Evolutionary conservation across 2,113 vertebrate species (phyloP), one percentile per base, ranked within the genome.

Genomic region (Patagioenas fasciata): DNA sequence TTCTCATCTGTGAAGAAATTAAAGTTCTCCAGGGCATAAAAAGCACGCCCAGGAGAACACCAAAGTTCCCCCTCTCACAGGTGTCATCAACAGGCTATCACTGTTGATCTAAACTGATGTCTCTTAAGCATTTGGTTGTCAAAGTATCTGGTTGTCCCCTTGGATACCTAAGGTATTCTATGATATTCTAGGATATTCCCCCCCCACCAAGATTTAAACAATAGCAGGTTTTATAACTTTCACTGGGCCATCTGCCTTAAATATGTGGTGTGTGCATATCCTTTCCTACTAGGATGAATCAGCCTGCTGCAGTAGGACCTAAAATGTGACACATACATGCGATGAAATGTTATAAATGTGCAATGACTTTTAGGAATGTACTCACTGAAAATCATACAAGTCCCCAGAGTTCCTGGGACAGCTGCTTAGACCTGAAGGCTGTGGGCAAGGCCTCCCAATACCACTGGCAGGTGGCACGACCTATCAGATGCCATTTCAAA

Each of bases 231-330:
- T 85, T 80, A 13, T 54, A 82, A 69, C 57, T 93, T 89, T 51
- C 62, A 42, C 67, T 53, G 40, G 69, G 42, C 67, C 69, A 88
- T 92, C 87, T 87, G 78, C 78, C 65, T 80, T 53, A 60, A 71
- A 69, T 53, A 72, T 69, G 44, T 3, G 3, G 11, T 28, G 9
- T 66, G 32, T 61, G 29, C 20, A 26, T 69, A 91, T 85, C 58
- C 66, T 91, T 89, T 94, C 85, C 78, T 54, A 42, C 50, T 47
- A 89, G 47, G 78, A 95, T 93, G 89, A 93, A 89, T 95, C 89
- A 94, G 66, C 26, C 40, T 73, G 28, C 80, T 84, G 60, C 82
- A 92, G 47, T 10, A 91, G 62, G 56, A 88, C 57, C 36, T 62
- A 58, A 91, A 92, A 74, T 86, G 78, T 47, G 81, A 91, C 57